Evolutionary conservation across 1,140 invertebrate species (phyloP).

Genomic region (Heliconius eleuchia): DNA sequence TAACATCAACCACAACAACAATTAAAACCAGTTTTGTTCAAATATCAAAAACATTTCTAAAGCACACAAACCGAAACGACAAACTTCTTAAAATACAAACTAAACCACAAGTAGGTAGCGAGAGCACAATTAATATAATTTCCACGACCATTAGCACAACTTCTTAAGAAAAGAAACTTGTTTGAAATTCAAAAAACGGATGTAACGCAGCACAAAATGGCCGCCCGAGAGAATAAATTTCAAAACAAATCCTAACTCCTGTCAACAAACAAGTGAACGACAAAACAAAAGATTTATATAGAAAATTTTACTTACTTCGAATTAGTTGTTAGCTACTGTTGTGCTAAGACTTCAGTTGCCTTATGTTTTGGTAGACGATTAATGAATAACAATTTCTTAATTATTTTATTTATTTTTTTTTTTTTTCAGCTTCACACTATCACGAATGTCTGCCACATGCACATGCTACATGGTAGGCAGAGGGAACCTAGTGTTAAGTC

Average conservation of each 20-base stretch:
- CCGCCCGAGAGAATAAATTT: conserved; percentile 63
- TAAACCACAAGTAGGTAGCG: conserved; percentile 5
- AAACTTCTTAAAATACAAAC: background rate
- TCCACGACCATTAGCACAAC: conserved; percentile 32
- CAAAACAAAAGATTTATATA: conserved; percentile 52
- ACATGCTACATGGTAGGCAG: too few relatives aligned
- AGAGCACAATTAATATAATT: conserved; percentile 30
- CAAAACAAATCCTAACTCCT: conserved; percentile 68
- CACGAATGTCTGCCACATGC: too few relatives aligned
- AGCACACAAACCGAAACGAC: background rate
- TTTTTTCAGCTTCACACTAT: too few relatives aligned
- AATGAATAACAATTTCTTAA: background rate
- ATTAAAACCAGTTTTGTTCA: background rate
- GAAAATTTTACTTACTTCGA: conserved; percentile 37
- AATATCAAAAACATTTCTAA: background rate
- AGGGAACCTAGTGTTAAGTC: too few relatives aligned
- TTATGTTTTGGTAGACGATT: background rate
- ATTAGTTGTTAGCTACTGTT: conserved; percentile 27
- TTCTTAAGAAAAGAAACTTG: conserved; percentile 33
- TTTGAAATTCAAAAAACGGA: conserved; percentile 70
- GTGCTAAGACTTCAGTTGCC: background rate
- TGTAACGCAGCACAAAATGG: conserved; percentile 60
- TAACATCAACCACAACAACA: too few relatives aligned
- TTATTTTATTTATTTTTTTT: background rate
- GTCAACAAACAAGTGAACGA: conserved; percentile 58